Conservation (phyloP, 2,797 vertebrate genomes). For the Acipenser oxyrinchus region DNA sequence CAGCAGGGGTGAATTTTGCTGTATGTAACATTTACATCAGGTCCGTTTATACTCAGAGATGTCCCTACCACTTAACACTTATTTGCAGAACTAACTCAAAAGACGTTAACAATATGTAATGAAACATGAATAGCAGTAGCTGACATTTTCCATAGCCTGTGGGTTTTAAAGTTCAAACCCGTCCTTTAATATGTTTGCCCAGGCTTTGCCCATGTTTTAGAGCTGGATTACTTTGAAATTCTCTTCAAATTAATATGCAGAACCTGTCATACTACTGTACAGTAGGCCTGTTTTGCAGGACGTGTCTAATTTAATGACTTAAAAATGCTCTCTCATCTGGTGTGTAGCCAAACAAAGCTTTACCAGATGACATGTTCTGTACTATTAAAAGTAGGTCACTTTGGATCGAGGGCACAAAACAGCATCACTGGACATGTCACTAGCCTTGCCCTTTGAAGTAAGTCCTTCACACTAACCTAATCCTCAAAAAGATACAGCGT, state of each 20-base stretch:
- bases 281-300: background rate
- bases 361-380: background rate
- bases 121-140: too few relatives aligned
- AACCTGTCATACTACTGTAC: too few relatives aligned
- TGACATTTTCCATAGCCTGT: too few relatives aligned
- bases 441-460: background rate
- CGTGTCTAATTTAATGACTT: background rate
- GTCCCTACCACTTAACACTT: background rate
- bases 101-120: too few relatives aligned
- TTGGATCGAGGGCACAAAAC: background rate
- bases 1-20: too few relatives aligned
- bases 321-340: background rate
- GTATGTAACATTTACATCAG: background rate
- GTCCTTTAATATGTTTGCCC: too few relatives aligned
- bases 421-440: background rate
- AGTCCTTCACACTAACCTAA: constrained; percentile 6
- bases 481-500: background rate
- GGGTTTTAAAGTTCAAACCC: too few relatives aligned
- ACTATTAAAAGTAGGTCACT: constrained; percentile 1
- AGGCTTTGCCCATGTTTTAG: too few relatives aligned
- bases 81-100: background rate
- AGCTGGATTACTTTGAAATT: too few relatives aligned
- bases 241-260: too few relatives aligned
- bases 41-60: background rate
- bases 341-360: constrained; percentile 1